phyloP scores from a whole-genome alignment of 2,797 vertebrate species.

The Takifugu ocellatus region DNA sequence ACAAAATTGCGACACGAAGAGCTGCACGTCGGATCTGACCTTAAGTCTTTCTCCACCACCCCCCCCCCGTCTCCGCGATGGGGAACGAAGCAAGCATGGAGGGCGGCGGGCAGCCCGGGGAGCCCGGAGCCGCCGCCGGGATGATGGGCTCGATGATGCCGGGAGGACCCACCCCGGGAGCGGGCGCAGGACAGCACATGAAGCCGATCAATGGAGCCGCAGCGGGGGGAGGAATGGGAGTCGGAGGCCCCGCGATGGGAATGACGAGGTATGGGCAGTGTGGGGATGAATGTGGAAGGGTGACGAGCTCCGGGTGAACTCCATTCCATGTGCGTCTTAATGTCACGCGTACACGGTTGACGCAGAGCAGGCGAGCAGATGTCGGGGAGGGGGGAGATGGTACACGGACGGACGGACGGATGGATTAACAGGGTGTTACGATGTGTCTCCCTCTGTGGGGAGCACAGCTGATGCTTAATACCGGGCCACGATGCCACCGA shows the following conservation, averaged over 20 bases:
- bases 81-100: conserved; percentile 83
- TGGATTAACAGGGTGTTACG: conserved; percentile 3
- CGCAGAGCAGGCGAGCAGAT: conserved; percentile 4
- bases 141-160: conserved; percentile 67
- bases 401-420: background rate
- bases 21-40: conserved; percentile 22
- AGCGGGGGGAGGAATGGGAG: conserved; percentile 72
- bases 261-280: conserved; percentile 45
- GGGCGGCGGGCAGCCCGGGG: conserved; percentile 74
- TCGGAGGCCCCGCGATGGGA: conserved; percentile 71
- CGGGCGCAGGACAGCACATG: conserved; percentile 70
- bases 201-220: conserved; percentile 80
- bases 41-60: conserved; percentile 39
- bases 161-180: conserved; percentile 66
- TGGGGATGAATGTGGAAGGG: background rate
- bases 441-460: conserved; percentile 1
- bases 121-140: conserved; percentile 59
- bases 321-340: conserved; percentile 8
- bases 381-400: background rate
- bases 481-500: background rate
- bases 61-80: conserved; percentile 70
- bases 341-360: conserved; percentile 27
- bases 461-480: background rate
- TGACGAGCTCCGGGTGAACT: conserved; percentile 10
- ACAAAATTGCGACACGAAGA: conserved; percentile 11